Evolutionary conservation across 2,888 invertebrate genomes (phyloP), one percentile per base, ranked within the genome.

Genomic region (Pecten maximus): DNA sequence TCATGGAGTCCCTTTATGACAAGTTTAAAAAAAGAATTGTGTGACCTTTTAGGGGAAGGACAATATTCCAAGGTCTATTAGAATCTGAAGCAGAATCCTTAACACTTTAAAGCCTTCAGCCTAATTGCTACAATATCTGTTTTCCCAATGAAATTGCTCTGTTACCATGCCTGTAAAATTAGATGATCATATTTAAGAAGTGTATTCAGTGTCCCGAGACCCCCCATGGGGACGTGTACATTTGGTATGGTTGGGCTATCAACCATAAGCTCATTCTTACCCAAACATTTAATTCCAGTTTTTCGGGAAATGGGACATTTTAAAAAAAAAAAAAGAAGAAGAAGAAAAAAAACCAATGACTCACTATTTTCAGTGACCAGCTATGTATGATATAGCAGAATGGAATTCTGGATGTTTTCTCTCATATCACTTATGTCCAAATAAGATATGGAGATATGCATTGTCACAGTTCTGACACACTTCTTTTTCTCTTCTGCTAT

Each of bases 261-360:
- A 60, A 28, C n/a, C 60, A 60, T 60, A 60, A 60, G 60, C 60
- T 60, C 60, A 60, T 60, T 60, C 60, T 60, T n/a, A n/a, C 60
- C 28, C n/a, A 3, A 28, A 60, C n/a, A 60, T 60, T 60, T n/a
- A n/a, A 60, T 60, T 60, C 60, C 60, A 60, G 16, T 60, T 60
- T 60, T n/a, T 2, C 4, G n/a, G 60, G 60, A 28, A n/a, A n/a
- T n/a, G n/a, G n/a, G n/a, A n/a, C n/a, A 60, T 28, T 60, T 28
- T 16, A 50, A 28, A 60, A 60, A 60, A 60, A 60, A 28, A 60
- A 6, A n/a, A n/a, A n/a, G n/a, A n/a, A n/a, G n/a, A n/a, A n/a
- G n/a, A n/a, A n/a, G n/a, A n/a, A n/a, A n/a, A n/a, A n/a, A n/a
- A n/a, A n/a, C n/a, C 28, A 28, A 28, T 60, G 60, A 60, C n/a